Percentiles rank a stretch among this genome's conserved stretches.
These are phyloP conservation scores for Dallia pectoralis DNA, from an alignment of 2,797 vertebrate genomes.

Conservation along the genomic window DNA sequence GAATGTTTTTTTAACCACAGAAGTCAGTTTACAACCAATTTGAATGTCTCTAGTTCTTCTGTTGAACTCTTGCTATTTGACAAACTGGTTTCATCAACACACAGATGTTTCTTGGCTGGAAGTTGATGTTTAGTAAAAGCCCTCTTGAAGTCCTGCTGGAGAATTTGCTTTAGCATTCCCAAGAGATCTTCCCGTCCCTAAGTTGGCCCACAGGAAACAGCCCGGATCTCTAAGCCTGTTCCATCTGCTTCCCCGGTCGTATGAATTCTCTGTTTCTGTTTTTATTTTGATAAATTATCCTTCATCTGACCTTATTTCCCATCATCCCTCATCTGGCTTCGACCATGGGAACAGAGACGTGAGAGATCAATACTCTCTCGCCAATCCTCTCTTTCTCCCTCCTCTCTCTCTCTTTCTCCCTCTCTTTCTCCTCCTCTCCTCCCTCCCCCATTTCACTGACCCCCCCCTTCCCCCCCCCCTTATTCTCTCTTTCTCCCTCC, in stretches of 20 bases:
- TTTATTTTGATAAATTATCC: slow-evolving; percentile 65
- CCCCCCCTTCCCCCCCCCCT: not conserved
- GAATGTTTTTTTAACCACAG: too few species aligned
- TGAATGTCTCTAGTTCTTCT: not conserved
- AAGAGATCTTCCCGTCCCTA: slow-evolving; percentile 28
- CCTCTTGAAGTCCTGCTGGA: slow-evolving; percentile 39
- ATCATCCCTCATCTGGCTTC: slow-evolving; percentile 50
- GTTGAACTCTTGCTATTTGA: not conserved
- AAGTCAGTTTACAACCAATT: too few species aligned
- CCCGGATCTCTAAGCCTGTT: slow-evolving; percentile 39
- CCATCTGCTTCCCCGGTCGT: slow-evolving; percentile 67
- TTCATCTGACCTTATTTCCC: slow-evolving; percentile 61
- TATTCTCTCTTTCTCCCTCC: not conserved
- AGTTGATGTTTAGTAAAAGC: slow-evolving; percentile 14
- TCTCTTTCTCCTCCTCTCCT: too few species aligned
- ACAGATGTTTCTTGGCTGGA: slow-evolving; percentile 18
- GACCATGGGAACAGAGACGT: slow-evolving; percentile 69
- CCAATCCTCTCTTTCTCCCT: slow-evolving; percentile 21
- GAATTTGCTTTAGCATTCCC: slow-evolving; percentile 37
- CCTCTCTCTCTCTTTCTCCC: slow-evolving; percentile 2
- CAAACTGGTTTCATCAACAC: not conserved
- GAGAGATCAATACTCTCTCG: slow-evolving; percentile 63
- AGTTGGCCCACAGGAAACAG: slow-evolving; percentile 46
- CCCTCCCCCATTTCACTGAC: too few species aligned
- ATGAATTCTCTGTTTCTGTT: slow-evolving; percentile 62